These are phyloP conservation scores for Chinchilla lanigera DNA, from an alignment of 2,113 vertebrate species.

Conservation along the genomic window DNA sequence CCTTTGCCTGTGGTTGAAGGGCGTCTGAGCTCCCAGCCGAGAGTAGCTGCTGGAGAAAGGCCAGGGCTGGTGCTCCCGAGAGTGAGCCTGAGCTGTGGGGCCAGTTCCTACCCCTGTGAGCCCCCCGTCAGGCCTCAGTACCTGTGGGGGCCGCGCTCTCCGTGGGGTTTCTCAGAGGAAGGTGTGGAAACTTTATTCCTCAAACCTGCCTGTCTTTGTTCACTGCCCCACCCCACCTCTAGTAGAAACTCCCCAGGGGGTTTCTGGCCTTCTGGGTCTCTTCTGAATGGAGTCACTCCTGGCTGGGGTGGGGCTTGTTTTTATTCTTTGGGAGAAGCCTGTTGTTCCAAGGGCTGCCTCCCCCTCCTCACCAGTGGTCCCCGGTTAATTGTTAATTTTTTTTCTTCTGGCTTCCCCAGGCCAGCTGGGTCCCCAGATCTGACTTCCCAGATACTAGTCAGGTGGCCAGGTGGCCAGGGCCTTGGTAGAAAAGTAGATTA, in stretches of 20 bases:
- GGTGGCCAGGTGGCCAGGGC: constrained; percentile 22
- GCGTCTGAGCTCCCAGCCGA: constrained; percentile 39
- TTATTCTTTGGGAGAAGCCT: constrained; percentile 79
- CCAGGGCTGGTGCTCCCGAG: neutral
- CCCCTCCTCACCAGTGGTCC: constrained; percentile 63
- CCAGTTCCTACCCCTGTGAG: neutral
- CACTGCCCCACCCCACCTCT: constrained; percentile 66
- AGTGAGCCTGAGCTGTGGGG: neutral
- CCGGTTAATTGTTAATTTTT: neutral
- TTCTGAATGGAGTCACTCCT: constrained; percentile 80
- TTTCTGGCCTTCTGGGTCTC: constrained; percentile 83
- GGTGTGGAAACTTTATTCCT: constrained; percentile 58
- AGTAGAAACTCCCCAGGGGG: constrained; percentile 77
- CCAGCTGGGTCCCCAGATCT: neutral
- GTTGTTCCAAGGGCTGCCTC: constrained; percentile 73
- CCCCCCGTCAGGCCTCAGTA: neutral
- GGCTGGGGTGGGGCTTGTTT: constrained; percentile 81
- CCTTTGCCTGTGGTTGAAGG: constrained; percentile 39
- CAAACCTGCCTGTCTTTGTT: constrained; percentile 50
- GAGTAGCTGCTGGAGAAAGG: constrained; percentile 18
- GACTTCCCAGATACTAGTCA: neutral
- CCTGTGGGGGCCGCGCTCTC: neutral
- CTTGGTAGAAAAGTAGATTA: constrained; percentile 39
- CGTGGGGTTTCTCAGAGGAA: neutral
- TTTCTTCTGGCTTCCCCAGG: neutral